Conservation (phyloP, 1,140 invertebrate genomes). For the Formica exsecta region DNA sequence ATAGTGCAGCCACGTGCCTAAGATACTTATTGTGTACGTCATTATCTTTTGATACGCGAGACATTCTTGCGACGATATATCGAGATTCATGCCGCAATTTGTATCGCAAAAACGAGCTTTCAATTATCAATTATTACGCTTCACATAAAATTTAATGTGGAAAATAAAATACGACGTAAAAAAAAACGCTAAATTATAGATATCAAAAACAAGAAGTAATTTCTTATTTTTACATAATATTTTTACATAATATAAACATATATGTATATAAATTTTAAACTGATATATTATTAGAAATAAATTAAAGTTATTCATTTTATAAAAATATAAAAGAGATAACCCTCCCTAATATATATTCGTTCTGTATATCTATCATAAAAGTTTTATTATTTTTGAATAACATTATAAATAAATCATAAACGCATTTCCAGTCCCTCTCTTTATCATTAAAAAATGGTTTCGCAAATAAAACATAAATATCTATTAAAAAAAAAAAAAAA, state of each 20-base stretch:
- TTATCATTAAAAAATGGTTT: background rate
- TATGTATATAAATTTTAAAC: background rate
- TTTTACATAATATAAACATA: background rate
- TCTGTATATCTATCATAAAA: background rate
- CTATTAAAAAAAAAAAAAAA: background rate
- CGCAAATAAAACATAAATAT: background rate
- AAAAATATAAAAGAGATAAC: background rate
- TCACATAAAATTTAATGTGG: background rate
- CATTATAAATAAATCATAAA: background rate
- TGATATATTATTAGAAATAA: slow-evolving; percentile 5
- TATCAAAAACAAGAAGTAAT: background rate
- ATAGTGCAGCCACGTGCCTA: slow-evolving; percentile 67
- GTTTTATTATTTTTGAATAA: background rate
- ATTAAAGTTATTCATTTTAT: background rate
- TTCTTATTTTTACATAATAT: background rate
- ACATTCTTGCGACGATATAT: slow-evolving; percentile 33
- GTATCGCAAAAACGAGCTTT: slow-evolving; percentile 8
- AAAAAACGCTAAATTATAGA: background rate
- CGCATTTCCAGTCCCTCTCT: background rate
- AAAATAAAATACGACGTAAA: background rate
- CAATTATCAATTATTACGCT: slow-evolving; percentile 1
- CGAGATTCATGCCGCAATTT: slow-evolving; percentile 10
- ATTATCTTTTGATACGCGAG: slow-evolving; percentile 43
- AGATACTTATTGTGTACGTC: slow-evolving; percentile 60
- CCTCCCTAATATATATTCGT: background rate